A percentile compares a stretch with the other conserved stretches of the same genome.
Conservation (phyloP, 2,113 vertebrate genomes). For the Zapus hudsonius region DNA sequence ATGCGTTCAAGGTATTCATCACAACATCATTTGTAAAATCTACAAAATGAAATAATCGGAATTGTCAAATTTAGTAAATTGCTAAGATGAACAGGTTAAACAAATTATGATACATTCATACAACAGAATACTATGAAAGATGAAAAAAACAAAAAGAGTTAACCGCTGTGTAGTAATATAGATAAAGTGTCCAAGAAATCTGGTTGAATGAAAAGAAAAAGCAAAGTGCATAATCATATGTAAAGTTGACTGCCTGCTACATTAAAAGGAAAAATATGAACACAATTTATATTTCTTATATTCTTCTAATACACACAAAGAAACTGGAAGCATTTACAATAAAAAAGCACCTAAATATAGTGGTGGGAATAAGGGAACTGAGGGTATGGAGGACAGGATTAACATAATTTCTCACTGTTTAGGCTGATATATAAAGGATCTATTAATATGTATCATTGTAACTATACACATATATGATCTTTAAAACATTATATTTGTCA, state of each 20-base stretch:
- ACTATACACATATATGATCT: not conserved
- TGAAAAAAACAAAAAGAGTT: not conserved
- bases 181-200: constrained; percentile 11
- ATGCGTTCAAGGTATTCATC: constrained; percentile 61
- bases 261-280: not conserved
- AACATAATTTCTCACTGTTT: constrained; percentile 8
- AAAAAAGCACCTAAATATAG: constrained; percentile 32
- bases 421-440: not conserved
- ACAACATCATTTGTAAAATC: constrained; percentile 42
- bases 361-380: not conserved
- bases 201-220: constrained; percentile 17
- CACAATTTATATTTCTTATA: too few species aligned
- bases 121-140: constrained; percentile 30
- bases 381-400: too few species aligned
- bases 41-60: constrained; percentile 39
- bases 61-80: constrained; percentile 48
- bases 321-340: not conserved
- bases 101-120: constrained; percentile 26
- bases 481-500: constrained; percentile 34
- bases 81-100: constrained; percentile 49
- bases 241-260: not conserved
- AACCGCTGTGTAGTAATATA: not conserved
- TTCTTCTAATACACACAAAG: not conserved
- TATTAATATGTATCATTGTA: not conserved
- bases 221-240: not conserved